Conservation (phyloP, 1,140 invertebrate genomes). For the Eurosta solidaginis region DNA sequence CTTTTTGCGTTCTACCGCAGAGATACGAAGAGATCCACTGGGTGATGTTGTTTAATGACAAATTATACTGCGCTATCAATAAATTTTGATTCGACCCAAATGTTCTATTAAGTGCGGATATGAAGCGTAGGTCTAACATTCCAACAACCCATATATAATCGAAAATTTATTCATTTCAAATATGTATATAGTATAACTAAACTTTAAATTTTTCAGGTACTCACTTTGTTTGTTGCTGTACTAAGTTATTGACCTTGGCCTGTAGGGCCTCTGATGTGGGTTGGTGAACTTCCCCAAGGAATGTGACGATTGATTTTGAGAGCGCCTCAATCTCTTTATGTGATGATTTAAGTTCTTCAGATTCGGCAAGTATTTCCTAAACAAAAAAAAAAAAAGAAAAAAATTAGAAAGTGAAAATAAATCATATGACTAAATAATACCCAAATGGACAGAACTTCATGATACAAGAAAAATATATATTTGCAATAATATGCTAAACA, state of each 20-base stretch:
- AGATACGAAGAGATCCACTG: too few species aligned
- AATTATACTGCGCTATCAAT: too few species aligned
- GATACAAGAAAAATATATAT: neutral
- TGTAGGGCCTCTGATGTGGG: slow-evolving; percentile 63
- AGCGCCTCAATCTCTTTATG: slow-evolving; percentile 64
- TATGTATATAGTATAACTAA: too few species aligned
- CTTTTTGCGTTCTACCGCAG: too few species aligned
- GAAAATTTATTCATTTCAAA: too few species aligned
- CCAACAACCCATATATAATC: too few species aligned
- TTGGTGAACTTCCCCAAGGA: slow-evolving; percentile 64
- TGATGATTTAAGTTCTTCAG: slow-evolving; percentile 63
- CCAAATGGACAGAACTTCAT: neutral
- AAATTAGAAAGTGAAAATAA: neutral
- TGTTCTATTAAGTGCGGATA: too few species aligned
- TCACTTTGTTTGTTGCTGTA: slow-evolving; percentile 65
- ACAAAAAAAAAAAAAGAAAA: slow-evolving; percentile 35
- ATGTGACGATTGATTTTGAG: slow-evolving; percentile 64
- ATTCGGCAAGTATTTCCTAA: slow-evolving; percentile 68
- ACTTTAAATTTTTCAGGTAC: slow-evolving; percentile 40
- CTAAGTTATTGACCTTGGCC: slow-evolving; percentile 64
- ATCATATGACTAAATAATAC: neutral
- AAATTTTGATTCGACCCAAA: too few species aligned
- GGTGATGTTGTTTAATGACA: too few species aligned
- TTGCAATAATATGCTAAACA: neutral
- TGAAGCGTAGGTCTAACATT: too few species aligned